Evolutionary conservation across 2,888 invertebrate species (phyloP).

Genomic region (Nycteola revayana): DNA sequence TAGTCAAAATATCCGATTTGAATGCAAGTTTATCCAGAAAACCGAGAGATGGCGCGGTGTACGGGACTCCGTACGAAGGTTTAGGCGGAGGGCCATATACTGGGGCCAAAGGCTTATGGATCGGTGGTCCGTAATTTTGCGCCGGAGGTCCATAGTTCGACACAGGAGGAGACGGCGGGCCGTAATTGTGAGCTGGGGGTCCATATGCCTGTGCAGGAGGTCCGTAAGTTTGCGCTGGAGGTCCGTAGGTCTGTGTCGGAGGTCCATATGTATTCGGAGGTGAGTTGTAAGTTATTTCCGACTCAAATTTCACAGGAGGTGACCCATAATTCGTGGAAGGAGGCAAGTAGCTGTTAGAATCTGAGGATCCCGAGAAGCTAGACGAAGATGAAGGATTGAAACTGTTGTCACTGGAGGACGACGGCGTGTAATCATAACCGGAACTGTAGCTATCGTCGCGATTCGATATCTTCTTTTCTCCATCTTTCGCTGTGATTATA

Average conservation of each 20-base stretch:
- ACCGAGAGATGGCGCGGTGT: slow-evolving; percentile 76
- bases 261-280: slow-evolving; percentile 51
- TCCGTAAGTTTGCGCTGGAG: slow-evolving; percentile 50
- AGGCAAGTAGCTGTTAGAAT: slow-evolving; percentile 49
- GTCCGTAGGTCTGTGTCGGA: slow-evolving; percentile 46
- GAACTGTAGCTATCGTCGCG: slow-evolving; percentile 69
- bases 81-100: slow-evolving; percentile 69
- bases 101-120: slow-evolving; percentile 48
- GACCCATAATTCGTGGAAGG: slow-evolving; percentile 55
- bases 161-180: slow-evolving; percentile 53
- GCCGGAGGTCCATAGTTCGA: slow-evolving; percentile 62
- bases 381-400: slow-evolving; percentile 55
- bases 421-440: slow-evolving; percentile 68
- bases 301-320: slow-evolving; percentile 60
- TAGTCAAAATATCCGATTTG: slow-evolving; percentile 86
- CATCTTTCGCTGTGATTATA: slow-evolving; percentile 72
- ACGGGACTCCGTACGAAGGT: slow-evolving; percentile 79
- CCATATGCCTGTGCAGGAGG: slow-evolving; percentile 58
- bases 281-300: slow-evolving; percentile 42
- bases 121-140: slow-evolving; percentile 66
- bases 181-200: slow-evolving; percentile 53
- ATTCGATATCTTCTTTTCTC: slow-evolving; percentile 72
- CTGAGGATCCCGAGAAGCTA: slow-evolving; percentile 47
- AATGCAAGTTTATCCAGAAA: slow-evolving; percentile 85
- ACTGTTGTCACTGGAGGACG: slow-evolving; percentile 55